These are phyloP conservation scores for Eupithecia insigniata DNA, from an alignment of 2,888 invertebrate genomes.

Conservation along the genomic window DNA sequence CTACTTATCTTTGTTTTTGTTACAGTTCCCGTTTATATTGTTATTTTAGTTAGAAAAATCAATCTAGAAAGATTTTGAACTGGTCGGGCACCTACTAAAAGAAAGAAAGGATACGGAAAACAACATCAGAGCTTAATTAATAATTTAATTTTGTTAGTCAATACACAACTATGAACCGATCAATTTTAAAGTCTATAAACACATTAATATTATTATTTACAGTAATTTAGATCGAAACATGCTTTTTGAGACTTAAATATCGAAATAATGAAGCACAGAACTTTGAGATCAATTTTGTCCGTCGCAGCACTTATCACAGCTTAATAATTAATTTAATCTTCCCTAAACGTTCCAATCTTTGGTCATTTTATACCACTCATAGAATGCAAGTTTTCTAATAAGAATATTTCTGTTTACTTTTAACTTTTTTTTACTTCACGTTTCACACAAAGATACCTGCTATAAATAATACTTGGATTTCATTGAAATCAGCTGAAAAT, in stretches of 20 bases:
- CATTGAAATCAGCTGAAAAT: not conserved
- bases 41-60: too few relatives aligned
- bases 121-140: slow-evolving; percentile 41
- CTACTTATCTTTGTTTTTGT: too few relatives aligned
- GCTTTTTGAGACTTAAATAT: slow-evolving; percentile 37
- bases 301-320: slow-evolving; percentile 76
- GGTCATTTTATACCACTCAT: slow-evolving; percentile 59
- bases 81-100: too few relatives aligned
- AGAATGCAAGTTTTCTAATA: slow-evolving; percentile 15
- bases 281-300: slow-evolving; percentile 48
- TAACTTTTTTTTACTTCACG: too few relatives aligned
- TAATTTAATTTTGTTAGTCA: slow-evolving; percentile 51
- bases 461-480: not conserved
- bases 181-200: slow-evolving; percentile 47
- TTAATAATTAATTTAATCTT: slow-evolving; percentile 75
- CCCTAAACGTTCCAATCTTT: slow-evolving; percentile 64
- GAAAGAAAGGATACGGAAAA: not conserved
- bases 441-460: slow-evolving; percentile 3
- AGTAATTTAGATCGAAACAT: slow-evolving; percentile 47
- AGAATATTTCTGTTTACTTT: slow-evolving; percentile 16
- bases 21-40: too few relatives aligned
- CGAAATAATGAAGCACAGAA: slow-evolving; percentile 38
- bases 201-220: slow-evolving; percentile 58
- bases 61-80: too few relatives aligned
- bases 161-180: slow-evolving; percentile 5